Percentiles rank a stretch among this genome's conserved stretches.
Evolutionary conservation across 2,797 vertebrate genomes (phyloP).

Genomic region (Simalia tracyae): DNA sequence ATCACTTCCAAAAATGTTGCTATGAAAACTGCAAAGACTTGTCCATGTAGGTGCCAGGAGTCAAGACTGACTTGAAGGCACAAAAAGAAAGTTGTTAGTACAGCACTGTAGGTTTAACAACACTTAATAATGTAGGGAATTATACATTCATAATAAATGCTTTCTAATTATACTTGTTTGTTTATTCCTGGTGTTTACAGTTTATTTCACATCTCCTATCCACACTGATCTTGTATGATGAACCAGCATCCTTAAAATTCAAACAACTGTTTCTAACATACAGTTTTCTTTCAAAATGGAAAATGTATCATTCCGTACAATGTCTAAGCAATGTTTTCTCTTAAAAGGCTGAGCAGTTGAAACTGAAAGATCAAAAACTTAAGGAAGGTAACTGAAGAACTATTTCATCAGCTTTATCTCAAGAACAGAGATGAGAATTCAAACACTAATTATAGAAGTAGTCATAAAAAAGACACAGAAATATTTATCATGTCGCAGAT

Average conservation of each 20-base stretch:
- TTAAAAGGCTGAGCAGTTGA: background rate
- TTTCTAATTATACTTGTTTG: background rate
- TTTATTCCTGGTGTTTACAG: background rate
- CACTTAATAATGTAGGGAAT: background rate
- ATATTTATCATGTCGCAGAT: conserved; percentile 58
- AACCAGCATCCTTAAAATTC: background rate
- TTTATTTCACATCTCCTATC: background rate
- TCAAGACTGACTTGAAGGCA: background rate
- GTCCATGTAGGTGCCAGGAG: background rate
- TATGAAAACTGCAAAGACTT: background rate
- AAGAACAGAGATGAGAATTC: conserved; percentile 17
- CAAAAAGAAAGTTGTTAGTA: background rate
- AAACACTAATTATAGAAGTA: conserved; percentile 31
- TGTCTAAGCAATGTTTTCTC: background rate
- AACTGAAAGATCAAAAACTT: background rate
- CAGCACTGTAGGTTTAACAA: background rate
- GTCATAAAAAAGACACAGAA: conserved; percentile 46
- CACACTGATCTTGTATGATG: background rate
- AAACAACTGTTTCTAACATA: background rate
- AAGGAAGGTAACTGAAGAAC: conserved; percentile 2
- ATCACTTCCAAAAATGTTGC: background rate
- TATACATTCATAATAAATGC: background rate
- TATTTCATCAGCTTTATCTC: conserved; percentile 35
- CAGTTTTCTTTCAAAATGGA: background rate
- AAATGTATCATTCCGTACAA: background rate